These are phyloP conservation scores for Urophycis tenuis DNA, from an alignment of 2,797 vertebrate species.

Conservation along the genomic window DNA sequence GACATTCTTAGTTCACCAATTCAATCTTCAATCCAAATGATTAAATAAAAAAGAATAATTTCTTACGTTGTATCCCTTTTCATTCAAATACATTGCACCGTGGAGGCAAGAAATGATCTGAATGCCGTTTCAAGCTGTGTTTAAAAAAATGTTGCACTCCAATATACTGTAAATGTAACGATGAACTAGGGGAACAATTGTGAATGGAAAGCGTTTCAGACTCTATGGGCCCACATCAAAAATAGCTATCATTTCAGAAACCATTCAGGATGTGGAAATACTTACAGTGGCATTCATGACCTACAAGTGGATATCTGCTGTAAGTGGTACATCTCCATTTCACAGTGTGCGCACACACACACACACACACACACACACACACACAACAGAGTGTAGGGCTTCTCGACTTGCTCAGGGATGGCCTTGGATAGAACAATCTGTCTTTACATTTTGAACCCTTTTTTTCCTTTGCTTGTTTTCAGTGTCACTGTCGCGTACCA, in stretches of 20 bases:
- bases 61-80: neutral
- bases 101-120: neutral
- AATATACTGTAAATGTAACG: neutral
- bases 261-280: neutral
- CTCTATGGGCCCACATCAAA: neutral
- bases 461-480: neutral
- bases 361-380: neutral
- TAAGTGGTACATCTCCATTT: neutral
- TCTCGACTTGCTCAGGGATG: neutral
- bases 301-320: too few relatives aligned
- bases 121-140: too few relatives aligned
- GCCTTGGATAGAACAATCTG: neutral
- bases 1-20: neutral
- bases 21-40: neutral
- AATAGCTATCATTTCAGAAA: neutral
- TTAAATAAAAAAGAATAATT: neutral
- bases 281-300: neutral
- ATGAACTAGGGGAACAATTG: neutral
- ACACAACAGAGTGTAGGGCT: neutral
- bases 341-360: neutral
- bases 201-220: neutral
- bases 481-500: neutral
- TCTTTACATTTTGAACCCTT: neutral
- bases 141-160: too few relatives aligned
- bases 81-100: neutral